Conservation (phyloP, 1,140 invertebrate species). For the Ostrea denselamellosa region DNA sequence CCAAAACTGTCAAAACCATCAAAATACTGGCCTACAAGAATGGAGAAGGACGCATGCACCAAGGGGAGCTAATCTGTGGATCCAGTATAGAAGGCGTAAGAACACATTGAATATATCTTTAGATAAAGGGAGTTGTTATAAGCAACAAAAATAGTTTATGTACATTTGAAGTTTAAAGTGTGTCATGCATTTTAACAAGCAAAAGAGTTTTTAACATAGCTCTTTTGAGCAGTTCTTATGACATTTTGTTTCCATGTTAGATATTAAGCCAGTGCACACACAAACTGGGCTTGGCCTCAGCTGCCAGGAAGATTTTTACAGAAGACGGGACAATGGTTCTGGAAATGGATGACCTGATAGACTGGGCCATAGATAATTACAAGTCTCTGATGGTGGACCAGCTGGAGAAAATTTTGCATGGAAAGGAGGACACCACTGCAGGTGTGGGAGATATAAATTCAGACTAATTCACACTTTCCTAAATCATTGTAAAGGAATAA, state of each 20-base stretch:
- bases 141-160: too few species aligned
- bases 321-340: conserved; percentile 75
- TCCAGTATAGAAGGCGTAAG: conserved; percentile 78
- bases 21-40: conserved; percentile 78
- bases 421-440: conserved; percentile 44
- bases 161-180: too few species aligned
- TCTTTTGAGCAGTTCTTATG: neutral
- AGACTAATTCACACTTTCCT: too few species aligned
- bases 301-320: conserved; percentile 74
- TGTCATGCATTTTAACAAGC: too few species aligned
- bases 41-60: conserved; percentile 75
- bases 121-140: too few species aligned
- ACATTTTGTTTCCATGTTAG: conserved; percentile 58
- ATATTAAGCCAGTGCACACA: conserved; percentile 75
- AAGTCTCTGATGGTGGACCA: conserved; percentile 66
- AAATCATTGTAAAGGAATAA: too few species aligned
- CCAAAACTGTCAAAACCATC: conserved; percentile 70
- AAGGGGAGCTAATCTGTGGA: conserved; percentile 75
- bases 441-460: neutral
- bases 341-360: conserved; percentile 75
- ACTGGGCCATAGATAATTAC: conserved; percentile 74
- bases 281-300: conserved; percentile 70
- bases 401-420: conserved; percentile 61
- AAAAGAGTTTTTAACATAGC: too few species aligned
- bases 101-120: conserved; percentile 7